These are phyloP conservation scores for Poeciliopsis prolifica DNA, from an alignment of 2,113 vertebrate species.

Conservation along the genomic window DNA sequence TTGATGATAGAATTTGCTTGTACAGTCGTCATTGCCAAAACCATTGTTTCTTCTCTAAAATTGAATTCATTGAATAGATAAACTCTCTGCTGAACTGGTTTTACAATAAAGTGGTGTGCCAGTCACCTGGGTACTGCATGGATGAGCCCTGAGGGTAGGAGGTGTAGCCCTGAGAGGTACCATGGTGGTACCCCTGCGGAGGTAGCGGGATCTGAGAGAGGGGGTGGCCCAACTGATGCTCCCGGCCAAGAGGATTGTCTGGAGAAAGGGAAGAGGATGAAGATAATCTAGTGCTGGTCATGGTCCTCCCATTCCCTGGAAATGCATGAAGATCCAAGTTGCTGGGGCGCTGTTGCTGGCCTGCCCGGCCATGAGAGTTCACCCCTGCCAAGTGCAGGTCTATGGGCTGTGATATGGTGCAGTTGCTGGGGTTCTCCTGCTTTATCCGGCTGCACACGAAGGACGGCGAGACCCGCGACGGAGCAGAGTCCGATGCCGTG, in stretches of 20 bases:
- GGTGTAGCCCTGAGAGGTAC: slow-evolving; percentile 81
- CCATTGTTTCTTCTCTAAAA: background rate
- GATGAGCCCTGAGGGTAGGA: slow-evolving; percentile 83
- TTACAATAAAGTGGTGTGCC: background rate
- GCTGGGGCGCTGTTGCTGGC: slow-evolving; percentile 78
- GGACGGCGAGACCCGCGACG: slow-evolving; percentile 54
- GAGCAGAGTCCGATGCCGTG: slow-evolving; percentile 69
- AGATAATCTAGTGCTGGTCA: slow-evolving; percentile 82
- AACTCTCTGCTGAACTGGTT: background rate
- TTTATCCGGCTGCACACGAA: slow-evolving; percentile 89
- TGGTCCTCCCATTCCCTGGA: slow-evolving; percentile 77
- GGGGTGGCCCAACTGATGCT: slow-evolving; percentile 82
- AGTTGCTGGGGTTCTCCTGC: slow-evolving; percentile 86
- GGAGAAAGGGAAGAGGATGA: slow-evolving; percentile 85
- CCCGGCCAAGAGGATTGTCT: slow-evolving; percentile 86
- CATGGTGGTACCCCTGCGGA: slow-evolving; percentile 84
- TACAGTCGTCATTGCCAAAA: background rate
- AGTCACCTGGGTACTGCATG: slow-evolving; percentile 90
- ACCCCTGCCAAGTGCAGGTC: slow-evolving; percentile 76
- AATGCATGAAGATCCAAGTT: slow-evolving; percentile 83
- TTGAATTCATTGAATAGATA: background rate
- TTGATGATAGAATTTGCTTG: background rate
- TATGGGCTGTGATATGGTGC: slow-evolving; percentile 81
- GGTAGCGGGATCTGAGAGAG: slow-evolving; percentile 81
- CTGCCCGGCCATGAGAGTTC: slow-evolving; percentile 75